Evolutionary conservation across 2,888 invertebrate species (phyloP), one percentile per base, ranked within the genome.

Genomic region (Cryptocephalus moraei): DNA sequence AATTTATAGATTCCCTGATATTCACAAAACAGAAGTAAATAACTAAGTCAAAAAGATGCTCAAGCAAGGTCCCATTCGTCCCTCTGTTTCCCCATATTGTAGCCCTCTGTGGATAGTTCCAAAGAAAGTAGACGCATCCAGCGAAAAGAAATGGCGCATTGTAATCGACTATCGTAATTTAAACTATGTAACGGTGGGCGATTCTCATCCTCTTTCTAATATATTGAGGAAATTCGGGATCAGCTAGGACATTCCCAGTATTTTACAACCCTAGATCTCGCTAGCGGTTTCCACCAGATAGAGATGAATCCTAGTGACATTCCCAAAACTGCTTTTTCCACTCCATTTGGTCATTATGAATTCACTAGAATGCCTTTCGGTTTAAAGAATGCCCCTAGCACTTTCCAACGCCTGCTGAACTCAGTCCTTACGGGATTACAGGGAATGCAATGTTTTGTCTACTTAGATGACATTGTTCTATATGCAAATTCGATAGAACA

Each of bases 151-250:
- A 53, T 65, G 57, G 60, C 48, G 65, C 32, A 48, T 69, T 12
- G 68, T 69, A 6, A 61, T 68, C 1, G 67, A 69, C 49, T 69
- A 64, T 48, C 43, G 67, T 10, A 60, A 64, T 49, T 42, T 68
- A 44, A 69, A 69, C 47, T 58, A 66, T 9, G 57, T 56, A 31
- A 67, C 68, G 1, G 55, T 63, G 1, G 60, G 57, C 4, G 65
- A 67, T 47, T 52, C 54, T 2, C 66, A 62, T 49, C 63, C 65
- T 4, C 48, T 67, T 13, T 62, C 65, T 11, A 41, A 41, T 13
- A 48, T 13, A 48, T 42, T 4, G 22, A 14, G 10, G 41, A 46
- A 22, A 46, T 46, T 2, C 22, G 41, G 22, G 46, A 46, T 11
- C 8, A 46, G 33, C 38, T 46, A 33, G 46, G 41, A 3, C 9